Conservation (phyloP, 1,140 invertebrate species). For the Drosophila sturtevanti region DNA sequence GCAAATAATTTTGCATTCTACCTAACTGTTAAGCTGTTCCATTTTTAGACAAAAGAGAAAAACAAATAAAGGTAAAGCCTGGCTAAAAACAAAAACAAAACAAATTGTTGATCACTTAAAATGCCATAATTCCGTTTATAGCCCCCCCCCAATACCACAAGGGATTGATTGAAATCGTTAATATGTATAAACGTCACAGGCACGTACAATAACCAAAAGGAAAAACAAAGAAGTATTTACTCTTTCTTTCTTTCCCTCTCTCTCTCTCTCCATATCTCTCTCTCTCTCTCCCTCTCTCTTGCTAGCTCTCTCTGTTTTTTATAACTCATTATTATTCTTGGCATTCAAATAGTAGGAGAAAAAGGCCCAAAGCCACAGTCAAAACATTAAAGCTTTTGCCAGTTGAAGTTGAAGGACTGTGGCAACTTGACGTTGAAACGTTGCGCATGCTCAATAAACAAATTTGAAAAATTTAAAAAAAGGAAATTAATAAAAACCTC, state of each 20-base stretch:
- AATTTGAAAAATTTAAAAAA: not conserved
- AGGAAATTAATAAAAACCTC: not conserved
- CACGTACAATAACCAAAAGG: conserved; percentile 69
- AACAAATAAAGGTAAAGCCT: conserved; percentile 23
- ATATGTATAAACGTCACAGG: conserved; percentile 68
- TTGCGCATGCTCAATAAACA: conserved; percentile 56
- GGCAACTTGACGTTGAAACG: conserved; percentile 62
- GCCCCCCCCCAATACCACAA: conserved; percentile 9
- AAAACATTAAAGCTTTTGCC: conserved; percentile 53
- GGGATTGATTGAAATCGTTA: conserved; percentile 53
- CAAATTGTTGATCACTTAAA: conserved; percentile 73
- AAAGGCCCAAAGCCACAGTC: conserved; percentile 49
- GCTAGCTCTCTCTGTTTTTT: not conserved
- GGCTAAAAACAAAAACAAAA: conserved; percentile 39
- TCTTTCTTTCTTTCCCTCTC: conserved; percentile 65
- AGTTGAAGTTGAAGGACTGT: conserved; percentile 79
- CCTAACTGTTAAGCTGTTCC: conserved; percentile 51
- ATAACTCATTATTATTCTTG: conserved; percentile 70
- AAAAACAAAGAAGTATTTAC: conserved; percentile 45
- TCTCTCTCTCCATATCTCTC: conserved; percentile 47
- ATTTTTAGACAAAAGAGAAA: conserved; percentile 28
- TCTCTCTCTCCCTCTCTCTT: not conserved
- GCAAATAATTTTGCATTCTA: conserved; percentile 10
- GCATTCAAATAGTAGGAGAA: conserved; percentile 53
- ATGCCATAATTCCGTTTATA: conserved; percentile 74